phyloP scores from a whole-genome alignment of 2,113 vertebrate genomes.

The Atrichornis clamosus region DNA sequence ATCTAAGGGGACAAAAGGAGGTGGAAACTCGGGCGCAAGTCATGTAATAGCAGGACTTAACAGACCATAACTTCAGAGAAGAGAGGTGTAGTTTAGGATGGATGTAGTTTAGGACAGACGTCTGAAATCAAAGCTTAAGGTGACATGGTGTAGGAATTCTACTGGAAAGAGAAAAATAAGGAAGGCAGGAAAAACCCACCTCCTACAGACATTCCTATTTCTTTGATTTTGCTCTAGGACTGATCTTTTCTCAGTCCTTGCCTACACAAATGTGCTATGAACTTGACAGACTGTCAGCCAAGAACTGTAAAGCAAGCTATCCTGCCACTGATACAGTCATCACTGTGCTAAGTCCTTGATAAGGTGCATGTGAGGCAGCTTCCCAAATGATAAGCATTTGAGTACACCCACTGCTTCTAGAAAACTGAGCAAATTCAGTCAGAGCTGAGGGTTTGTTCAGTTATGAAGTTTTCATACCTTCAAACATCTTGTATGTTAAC shows the following conservation, averaged over 20 bases:
- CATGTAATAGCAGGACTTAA: neutral
- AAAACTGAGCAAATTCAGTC: neutral
- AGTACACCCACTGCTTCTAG: neutral
- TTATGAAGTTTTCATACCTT: neutral
- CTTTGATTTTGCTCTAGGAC: constrained; percentile 25
- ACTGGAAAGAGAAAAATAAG: neutral
- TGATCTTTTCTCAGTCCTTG: constrained; percentile 43
- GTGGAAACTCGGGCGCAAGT: neutral
- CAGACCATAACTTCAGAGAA: neutral
- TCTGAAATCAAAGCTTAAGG: neutral
- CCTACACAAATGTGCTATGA: neutral
- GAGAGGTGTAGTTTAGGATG: neutral
- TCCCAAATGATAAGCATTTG: neutral
- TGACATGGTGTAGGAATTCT: neutral
- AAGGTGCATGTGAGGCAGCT: neutral
- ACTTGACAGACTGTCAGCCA: constrained; percentile 39
- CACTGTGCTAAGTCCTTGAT: neutral
- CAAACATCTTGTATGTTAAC: neutral
- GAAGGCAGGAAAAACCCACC: neutral
- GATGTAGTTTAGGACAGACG: neutral
- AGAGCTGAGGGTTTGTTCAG: neutral
- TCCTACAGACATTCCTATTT: neutral
- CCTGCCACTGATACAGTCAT: neutral
- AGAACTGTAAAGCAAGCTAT: constrained; percentile 2
- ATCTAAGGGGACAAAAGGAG: neutral